Evolutionary conservation across 2,113 vertebrate species (phyloP), one percentile per base, ranked within the genome.

Genomic region (Vulpes ferrilata): DNA sequence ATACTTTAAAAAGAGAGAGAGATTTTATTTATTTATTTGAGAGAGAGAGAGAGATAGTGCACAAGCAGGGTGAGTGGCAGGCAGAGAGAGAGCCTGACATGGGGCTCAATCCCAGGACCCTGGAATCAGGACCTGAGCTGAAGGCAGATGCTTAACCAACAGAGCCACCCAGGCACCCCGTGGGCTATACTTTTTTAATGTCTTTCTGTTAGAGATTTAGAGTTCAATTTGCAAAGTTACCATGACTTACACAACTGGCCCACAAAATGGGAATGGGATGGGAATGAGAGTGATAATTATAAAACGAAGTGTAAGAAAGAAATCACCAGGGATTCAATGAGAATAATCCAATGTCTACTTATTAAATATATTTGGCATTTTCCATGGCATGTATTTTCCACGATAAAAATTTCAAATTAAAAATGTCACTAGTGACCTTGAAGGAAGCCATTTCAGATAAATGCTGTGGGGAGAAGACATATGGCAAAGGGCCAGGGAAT

Each of bases 401-500:
- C 53, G 95, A 76, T 65, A 96, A 90, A 90, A 80, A 20, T 7
- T 90, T 90, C 93, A 65, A 76, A 80, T 81, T 93, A 8, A 22
- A 78, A 64, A 57, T 78, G 30, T 71, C 19, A 25, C 62, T 48
- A 65, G 79, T 48, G 48, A 67, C 13, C 55, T 71, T 71, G 53
- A 81, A 87, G 25, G 55, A 92, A 86, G 38, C 16, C 57, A 23
- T 78, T 85, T 94, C 43, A 43, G 59, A 78, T 79, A 38, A 53
- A 23, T 7, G 13, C 62, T 43, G 8, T 60, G 9, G 11, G 9
- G 11, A 82, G 32, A 74, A 89, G 19, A 81, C 7, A 85, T 55
- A 84, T n/a, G 67, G 13, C 57, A 35, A 86, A 89, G 12, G 55
- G 19, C 71, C 57, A 43, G 65, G 51, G 51, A n/a, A 2, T 2